Evolutionary conservation across 2,797 vertebrate species (phyloP).

Genomic region (Ciconia nigra): DNA sequence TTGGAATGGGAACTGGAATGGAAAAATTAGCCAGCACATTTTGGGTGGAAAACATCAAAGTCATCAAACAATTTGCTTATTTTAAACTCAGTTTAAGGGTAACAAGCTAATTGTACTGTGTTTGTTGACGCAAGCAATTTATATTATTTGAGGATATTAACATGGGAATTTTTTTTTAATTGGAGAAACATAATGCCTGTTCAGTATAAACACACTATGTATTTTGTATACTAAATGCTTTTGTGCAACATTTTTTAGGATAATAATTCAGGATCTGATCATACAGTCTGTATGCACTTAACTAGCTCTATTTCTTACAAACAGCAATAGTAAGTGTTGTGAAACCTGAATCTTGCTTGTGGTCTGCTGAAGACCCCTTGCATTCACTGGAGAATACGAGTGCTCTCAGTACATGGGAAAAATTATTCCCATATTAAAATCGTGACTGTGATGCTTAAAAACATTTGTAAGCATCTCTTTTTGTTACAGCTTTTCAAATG

Average conservation of each 20-base stretch:
- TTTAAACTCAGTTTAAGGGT: constrained; percentile 77
- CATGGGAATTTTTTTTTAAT: background rate
- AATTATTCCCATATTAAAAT: background rate
- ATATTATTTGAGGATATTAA: constrained; percentile 57
- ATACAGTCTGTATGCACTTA: background rate
- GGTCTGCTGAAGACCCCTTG: background rate
- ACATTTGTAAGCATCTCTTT: background rate
- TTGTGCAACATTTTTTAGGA: background rate
- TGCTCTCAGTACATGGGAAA: background rate
- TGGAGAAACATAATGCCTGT: background rate
- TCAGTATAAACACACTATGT: background rate
- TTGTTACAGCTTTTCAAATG: background rate
- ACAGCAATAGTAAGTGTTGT: background rate
- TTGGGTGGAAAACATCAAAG: constrained; percentile 83
- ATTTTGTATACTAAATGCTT: background rate
- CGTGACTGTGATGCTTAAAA: background rate
- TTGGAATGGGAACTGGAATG: constrained; percentile 82
- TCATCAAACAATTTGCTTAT: constrained; percentile 80
- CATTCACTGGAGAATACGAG: background rate
- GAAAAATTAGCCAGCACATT: constrained; percentile 84
- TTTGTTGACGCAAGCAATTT: constrained; percentile 59
- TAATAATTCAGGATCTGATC: background rate
- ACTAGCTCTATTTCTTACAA: background rate
- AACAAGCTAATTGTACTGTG: constrained; percentile 76
- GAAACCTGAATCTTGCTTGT: background rate